Base-by-base conservation (phyloP, 2,113 vertebrate genomes). In the Centropristis striata region DNA sequence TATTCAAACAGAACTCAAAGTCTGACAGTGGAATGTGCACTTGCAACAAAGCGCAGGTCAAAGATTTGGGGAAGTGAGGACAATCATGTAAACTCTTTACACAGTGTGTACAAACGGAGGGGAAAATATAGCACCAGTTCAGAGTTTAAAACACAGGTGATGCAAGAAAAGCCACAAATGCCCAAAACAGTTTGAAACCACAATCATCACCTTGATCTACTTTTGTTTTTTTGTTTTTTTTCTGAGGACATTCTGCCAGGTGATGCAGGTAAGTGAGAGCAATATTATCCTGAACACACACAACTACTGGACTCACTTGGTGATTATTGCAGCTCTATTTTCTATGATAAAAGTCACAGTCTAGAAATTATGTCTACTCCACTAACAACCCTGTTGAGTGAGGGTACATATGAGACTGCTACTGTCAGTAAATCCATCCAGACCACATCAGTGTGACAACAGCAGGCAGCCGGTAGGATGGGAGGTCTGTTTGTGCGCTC, bases 301-400 rank as follows among this genome's bases (percentile, higher is more conserved):
- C 71, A 55, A 91, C 84, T 86, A 93, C 85, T 77, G 82, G 86
- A 92, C 90, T 93, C 58, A 91, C 79, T 89, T 78, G 77, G 87
- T 87, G 84, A 90, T 93, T 92, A 93, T 92, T 95, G 93, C 90
- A 88, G 87, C 83, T 92, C 90, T 94, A 92, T 86, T 81, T 77
- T 86, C 80, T 90, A 87, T 89, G 80, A 83, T 86, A 77, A 78
- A 90, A 72, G 80, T 92, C 85, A 93, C 92, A 87, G 75, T 91
- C 87, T 91, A 93, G 70, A 87, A 82, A 91, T 80, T 80, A 87
- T 50, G 86, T 86, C 86, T 89, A 91, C 78, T 80, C 79, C 86
- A 86, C 88, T 66, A 88, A 85, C 59, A 49, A 66, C 23, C 86
- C 81, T 86, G 58, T 42, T 71, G 80, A 80, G 79, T 28, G 71